Base-by-base conservation (phyloP, 2,888 invertebrate species). In the Diploptera punctata region DNA sequence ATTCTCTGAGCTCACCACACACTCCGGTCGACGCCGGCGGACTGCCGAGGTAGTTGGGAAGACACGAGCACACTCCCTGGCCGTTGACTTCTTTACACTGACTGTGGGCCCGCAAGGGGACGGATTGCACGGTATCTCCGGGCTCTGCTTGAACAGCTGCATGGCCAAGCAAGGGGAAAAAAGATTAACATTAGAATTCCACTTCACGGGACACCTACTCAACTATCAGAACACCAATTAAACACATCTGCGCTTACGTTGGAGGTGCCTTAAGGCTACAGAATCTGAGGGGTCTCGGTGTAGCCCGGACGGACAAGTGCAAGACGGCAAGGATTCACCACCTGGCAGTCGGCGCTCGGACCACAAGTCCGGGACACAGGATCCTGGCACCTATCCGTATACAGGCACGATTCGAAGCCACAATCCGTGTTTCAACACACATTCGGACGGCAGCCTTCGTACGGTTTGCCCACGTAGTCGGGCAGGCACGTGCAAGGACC, bases 41-140 rank as follows among this genome's bases (percentile, higher is more conserved):
- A 73, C 82, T 82, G 21, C 88, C 87, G 24, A 82, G 79, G 75
- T 82, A 87, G 57, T 83, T 83, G 3, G 81, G 81, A 10, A 83
- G 79, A 77, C 87, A 87, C 18, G 84, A 83, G 76, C 86, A 87
- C 1, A 84, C 83, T 7, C 84, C 83, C 79, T 83, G 83, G 7
- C 83, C 81, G 74, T 86, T 85, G 5, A 83, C 79, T 71, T 82
- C 82, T 19, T 84, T 81, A 76, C 87, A 87, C 73, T 85, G 82
- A 72, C 84, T 83, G 77, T 85, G 83, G 3, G 85, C 83, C 16
- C 85, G 85, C 77, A 85, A 85, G 1, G 85, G 85, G 33, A 83
- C 80, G 26, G 89, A 89, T 76, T 85, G 85, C 78, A 91, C 91
- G n/a, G 90, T 89, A 81, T 92, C 84, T 93, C 81, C 93, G 93